Percentiles rank a stretch among this genome's conserved stretches.
Evolutionary conservation across 2,113 vertebrate species (phyloP).

Genomic region (Vireo altiloquus): DNA sequence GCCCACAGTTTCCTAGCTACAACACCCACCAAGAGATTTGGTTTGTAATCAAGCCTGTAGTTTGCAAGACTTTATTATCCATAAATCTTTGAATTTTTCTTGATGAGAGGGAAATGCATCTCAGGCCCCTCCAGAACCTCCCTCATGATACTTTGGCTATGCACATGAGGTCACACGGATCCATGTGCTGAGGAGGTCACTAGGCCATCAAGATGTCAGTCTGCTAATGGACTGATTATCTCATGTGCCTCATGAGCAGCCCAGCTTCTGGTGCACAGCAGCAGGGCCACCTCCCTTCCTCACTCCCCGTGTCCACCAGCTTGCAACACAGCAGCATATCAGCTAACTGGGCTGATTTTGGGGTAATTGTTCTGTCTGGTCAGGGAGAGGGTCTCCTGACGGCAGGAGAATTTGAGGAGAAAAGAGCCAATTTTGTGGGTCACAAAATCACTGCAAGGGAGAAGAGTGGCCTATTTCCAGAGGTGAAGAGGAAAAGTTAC

Average conservation of each 20-base stretch:
- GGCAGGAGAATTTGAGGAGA: background rate
- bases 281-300: background rate
- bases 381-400: background rate
- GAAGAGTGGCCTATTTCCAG: background rate
- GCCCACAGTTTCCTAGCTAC: conserved; percentile 2
- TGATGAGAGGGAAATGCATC: background rate
- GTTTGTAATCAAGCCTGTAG: background rate
- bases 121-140: background rate
- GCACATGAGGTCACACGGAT: rapidly evolving
- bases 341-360: background rate
- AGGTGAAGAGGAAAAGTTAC: background rate
- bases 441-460: background rate
- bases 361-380: background rate
- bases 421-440: background rate
- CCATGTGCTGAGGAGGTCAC: background rate
- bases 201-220: background rate
- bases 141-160: background rate
- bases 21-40: background rate
- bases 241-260: background rate
- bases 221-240: background rate
- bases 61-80: background rate
- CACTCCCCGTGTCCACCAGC: rapidly evolving
- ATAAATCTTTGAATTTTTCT: background rate
- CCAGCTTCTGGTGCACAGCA: background rate
- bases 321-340: background rate